Base-by-base conservation (phyloP, 2,888 invertebrate genomes). In the Pterostichus madidus region DNA sequence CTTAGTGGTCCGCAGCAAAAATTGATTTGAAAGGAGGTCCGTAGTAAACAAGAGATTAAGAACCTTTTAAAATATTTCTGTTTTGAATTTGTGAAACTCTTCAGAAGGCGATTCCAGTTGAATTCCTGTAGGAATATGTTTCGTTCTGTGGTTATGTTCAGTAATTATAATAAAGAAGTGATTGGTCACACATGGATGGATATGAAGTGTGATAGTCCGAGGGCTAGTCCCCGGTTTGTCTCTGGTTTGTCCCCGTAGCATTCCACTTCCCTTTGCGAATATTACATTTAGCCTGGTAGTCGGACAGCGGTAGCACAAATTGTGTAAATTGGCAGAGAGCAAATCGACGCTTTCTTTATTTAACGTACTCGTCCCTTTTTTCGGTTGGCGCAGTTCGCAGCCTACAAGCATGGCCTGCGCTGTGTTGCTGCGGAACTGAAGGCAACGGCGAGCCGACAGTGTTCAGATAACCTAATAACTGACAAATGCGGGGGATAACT, bases 401-500 rank as follows among this genome's bases (percentile, higher is more conserved):
- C 15, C 46, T 39, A 13, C 15, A 11, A 71, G 71, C 44, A 11
- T 13, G 8, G 35, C 44, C 15, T 13, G 13, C 7, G 39, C 8
- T 24, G 24, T 24, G 24, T 10, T 44, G 68, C 15, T 68, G 39
- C 49, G 77, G 39, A 39, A 39, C 39, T 77, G 83, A 80, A 39
- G 39, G 39, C 39, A 39, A 84, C 84, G 71, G 85, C 85, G 84
- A 84, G 84, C 83, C 85, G 84, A 83, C 64, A 68, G 71, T 83
- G 80, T 80, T 75, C 84, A 84, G 86, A 89, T 90, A 90, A 90
- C 90, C 89, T 89, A 90, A 90, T 90, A 90, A 90, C 89, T 89
- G 88, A 85, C 87, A 86, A 87, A 84, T 79, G 87, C 87, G 88
- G 89, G 88, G 89, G 89, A 88, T 87, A 87, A 88, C 85, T 90